Conservation (phyloP, 2,797 vertebrate species). For the Artibeus jamaicensis region DNA sequence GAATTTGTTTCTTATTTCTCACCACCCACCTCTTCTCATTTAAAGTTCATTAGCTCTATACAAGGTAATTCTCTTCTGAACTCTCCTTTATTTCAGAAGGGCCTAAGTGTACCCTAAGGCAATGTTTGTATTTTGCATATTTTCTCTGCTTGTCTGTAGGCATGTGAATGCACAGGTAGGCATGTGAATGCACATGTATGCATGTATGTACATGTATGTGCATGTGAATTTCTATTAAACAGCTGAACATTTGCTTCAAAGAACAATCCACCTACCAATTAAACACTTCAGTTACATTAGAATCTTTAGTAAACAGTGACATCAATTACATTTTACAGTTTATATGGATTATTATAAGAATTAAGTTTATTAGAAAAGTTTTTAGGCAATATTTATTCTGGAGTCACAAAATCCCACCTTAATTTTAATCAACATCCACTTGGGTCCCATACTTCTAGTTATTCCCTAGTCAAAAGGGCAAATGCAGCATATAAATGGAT, state of each 20-base stretch:
- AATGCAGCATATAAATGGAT: neutral
- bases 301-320: neutral
- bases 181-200: too few relatives aligned
- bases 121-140: neutral
- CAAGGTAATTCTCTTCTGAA: slow-evolving; percentile 1
- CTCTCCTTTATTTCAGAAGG: neutral
- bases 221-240: neutral
- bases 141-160: neutral
- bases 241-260: slow-evolving; percentile 11
- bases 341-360: neutral
- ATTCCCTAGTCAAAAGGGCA: neutral
- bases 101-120: neutral
- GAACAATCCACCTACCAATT: neutral
- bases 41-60: neutral
- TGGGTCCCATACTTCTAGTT: neutral
- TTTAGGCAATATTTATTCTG: neutral
- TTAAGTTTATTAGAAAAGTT: neutral
- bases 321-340: neutral
- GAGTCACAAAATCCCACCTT: neutral
- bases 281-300: neutral
- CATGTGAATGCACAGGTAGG: neutral
- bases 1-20: neutral
- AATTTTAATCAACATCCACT: neutral
- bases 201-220: neutral
- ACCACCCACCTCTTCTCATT: neutral